These are phyloP conservation scores for Neoitamus cyanurus DNA, from an alignment of 2,888 invertebrate genomes.

Conservation along the genomic window DNA sequence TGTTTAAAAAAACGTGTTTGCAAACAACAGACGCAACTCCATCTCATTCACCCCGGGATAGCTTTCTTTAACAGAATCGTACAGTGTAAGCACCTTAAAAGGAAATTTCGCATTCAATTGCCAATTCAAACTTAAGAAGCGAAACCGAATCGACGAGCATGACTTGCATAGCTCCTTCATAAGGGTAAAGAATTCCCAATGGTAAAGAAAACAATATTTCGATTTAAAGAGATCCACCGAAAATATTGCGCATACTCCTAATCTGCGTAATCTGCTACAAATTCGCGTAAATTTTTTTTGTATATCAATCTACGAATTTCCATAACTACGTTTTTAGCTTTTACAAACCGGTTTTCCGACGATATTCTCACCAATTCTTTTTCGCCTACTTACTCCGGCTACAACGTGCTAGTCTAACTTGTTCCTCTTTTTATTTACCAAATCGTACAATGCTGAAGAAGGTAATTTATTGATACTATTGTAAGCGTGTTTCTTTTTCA, in stretches of 20 bases:
- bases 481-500: not conserved
- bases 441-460: not conserved
- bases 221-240: not conserved
- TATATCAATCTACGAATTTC: not conserved
- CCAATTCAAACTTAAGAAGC: not conserved
- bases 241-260: not conserved
- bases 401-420: not conserved
- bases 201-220: not conserved
- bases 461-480: not conserved
- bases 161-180: not conserved
- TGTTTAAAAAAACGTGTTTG: too few species aligned
- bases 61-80: too few species aligned
- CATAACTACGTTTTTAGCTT: not conserved
- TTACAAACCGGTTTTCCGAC: not conserved
- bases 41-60: too few species aligned
- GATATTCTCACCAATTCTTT: not conserved
- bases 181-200: not conserved
- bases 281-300: not conserved
- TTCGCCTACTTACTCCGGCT: not conserved
- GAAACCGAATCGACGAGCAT: not conserved
- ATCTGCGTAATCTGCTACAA: not conserved
- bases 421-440: not conserved
- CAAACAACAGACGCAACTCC: too few species aligned
- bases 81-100: too few species aligned
- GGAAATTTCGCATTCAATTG: not conserved